These are phyloP conservation scores for Staurois parvus DNA, from an alignment of 2,797 vertebrate species.

Conservation along the genomic window DNA sequence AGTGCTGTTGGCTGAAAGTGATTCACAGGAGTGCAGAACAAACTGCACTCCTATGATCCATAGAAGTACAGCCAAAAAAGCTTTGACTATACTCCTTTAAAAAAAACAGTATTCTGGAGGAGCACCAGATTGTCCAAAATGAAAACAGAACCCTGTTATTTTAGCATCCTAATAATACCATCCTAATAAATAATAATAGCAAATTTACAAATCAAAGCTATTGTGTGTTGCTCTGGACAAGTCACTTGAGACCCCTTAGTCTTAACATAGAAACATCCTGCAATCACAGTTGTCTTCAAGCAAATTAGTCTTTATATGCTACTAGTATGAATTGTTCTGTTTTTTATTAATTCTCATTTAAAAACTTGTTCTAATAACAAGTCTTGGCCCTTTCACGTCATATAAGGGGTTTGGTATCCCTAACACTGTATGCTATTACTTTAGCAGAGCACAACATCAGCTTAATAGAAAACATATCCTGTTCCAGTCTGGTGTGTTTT, in stretches of 20 bases:
- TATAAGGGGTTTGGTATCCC: neutral
- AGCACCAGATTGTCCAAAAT: too few species aligned
- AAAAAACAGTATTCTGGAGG: too few species aligned
- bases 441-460: constrained; percentile 25
- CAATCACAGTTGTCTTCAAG: neutral
- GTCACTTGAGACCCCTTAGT: neutral
- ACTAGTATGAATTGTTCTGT: neutral
- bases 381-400: constrained; percentile 24
- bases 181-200: too few species aligned
- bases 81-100: too few species aligned
- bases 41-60: too few species aligned
- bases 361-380: neutral
- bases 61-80: too few species aligned
- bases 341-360: neutral
- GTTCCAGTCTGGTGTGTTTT: neutral
- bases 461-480: constrained; percentile 44
- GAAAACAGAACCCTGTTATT: too few species aligned
- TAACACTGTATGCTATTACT: neutral
- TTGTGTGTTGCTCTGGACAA: too few species aligned
- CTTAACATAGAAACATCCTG: neutral
- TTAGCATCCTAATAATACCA: too few species aligned
- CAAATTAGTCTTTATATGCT: neutral
- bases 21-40: too few species aligned
- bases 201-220: too few species aligned
- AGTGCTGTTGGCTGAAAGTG: too few species aligned